These are phyloP conservation scores for Acanthisitta chloris DNA, from an alignment of 2,113 vertebrate species.

Conservation along the genomic window DNA sequence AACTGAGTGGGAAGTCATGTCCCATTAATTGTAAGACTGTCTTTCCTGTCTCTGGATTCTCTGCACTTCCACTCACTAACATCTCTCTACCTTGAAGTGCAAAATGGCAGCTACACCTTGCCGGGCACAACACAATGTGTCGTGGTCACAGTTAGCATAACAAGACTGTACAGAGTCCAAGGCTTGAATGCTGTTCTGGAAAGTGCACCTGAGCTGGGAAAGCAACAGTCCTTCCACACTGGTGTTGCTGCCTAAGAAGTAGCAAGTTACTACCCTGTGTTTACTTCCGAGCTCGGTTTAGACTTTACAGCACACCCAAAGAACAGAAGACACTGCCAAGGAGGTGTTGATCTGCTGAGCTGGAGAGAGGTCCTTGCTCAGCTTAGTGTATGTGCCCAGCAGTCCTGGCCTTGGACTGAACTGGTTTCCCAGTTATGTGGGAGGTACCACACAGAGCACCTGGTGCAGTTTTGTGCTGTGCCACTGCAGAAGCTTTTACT, in stretches of 20 bases:
- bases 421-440: neutral
- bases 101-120: neutral
- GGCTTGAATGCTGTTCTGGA: neutral
- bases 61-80: neutral
- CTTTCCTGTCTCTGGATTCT: neutral
- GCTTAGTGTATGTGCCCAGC: fast-evolving
- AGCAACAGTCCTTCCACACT: neutral
- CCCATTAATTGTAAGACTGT: neutral
- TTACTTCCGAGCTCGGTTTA: neutral
- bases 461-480: neutral
- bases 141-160: neutral
- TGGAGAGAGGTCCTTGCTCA: neutral
- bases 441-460: neutral
- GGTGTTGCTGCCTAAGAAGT: neutral
- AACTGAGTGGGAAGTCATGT: neutral
- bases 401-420: neutral
- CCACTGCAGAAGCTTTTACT: neutral
- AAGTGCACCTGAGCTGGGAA: neutral
- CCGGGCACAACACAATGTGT: neutral
- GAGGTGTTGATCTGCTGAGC: neutral
- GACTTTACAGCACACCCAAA: neutral
- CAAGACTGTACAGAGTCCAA: neutral
- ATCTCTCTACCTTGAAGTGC: neutral
- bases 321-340: neutral
- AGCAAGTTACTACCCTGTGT: too few species aligned